Conservation (phyloP, 1,140 invertebrate genomes). For the Acromyrmex echinatior region DNA sequence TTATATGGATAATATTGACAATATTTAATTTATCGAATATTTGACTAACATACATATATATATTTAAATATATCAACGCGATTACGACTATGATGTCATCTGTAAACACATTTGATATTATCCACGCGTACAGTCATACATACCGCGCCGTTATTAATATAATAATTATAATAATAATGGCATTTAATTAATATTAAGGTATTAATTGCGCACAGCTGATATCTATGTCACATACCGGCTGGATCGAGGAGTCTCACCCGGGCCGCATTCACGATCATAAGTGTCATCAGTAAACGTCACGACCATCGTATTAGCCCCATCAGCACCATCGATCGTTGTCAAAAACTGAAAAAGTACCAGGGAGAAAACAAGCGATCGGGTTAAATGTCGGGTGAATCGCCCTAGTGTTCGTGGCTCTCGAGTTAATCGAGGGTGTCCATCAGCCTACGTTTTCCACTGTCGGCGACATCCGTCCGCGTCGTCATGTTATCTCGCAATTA, state of each 20-base stretch:
- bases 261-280: constrained; percentile 48
- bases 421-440: constrained; percentile 69
- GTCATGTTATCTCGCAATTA: constrained; percentile 67
- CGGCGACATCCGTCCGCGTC: constrained; percentile 40
- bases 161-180: constrained; percentile 7
- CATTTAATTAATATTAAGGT: constrained; percentile 52
- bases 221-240: constrained; percentile 6
- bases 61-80: neutral
- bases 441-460: constrained; percentile 55
- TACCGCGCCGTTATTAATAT: constrained; percentile 18
- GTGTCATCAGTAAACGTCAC: constrained; percentile 61
- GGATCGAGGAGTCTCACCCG: neutral
- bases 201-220: constrained; percentile 27
- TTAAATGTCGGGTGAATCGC: neutral
- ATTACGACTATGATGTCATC: constrained; percentile 39
- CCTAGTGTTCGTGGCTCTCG: constrained; percentile 54
- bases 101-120: constrained; percentile 51
- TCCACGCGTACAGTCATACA: neutral
- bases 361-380: constrained; percentile 46
- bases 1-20: constrained; percentile 43
- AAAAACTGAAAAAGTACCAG: constrained; percentile 37
- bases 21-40: constrained; percentile 52
- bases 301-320: constrained; percentile 52
- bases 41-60: constrained; percentile 44
- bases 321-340: constrained; percentile 50